Base-by-base conservation (phyloP, 1,140 invertebrate species). In the Drosophila lacertosa region DNA sequence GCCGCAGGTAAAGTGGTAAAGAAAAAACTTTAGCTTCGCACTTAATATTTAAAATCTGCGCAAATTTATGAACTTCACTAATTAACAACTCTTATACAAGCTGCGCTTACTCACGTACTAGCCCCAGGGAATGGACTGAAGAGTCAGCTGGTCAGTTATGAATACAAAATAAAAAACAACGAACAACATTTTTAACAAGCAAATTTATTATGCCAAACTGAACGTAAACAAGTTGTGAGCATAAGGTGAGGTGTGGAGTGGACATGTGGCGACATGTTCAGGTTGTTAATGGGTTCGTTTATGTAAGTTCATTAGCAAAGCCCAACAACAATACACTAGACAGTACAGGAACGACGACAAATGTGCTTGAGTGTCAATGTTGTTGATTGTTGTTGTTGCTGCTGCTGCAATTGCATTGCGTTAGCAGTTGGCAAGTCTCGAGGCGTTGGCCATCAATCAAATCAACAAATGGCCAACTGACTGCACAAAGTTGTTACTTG, bases 1-100 rank as follows among this genome's bases (percentile, higher is more conserved):
- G 32, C 33, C 13, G 26, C 48, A 64, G 59, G 66, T 64, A 35
- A 65, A 73, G 69, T 54, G 42, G 5, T 32, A n/a, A n/a, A 26
- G 18, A 3, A 20, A 7, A 45, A 72, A 63, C 55, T 69, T 66
- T 55, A 57, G 16, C 55, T 42, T 13, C 15, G 51, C 63, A 76
- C 48, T 76, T 73, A 70, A 76, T 73, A 47, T 65, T 55, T 63
- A 59, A 77, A 84, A 81, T 58, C 58, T 84, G 73, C 35, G 33
- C 40, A 42, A 70, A 74, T 81, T 74, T 72, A 88, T 81, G 53
- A 84, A 84, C 73, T 84, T 86, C 81, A 18, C 68, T 84, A 84
- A 88, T 84, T 70, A 81, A 63, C 60, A 77, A 24, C 55, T 44
- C 58, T 66, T 66, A 65, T 20, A 48, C 40, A 13, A 48, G 26